Evolutionary conservation across 2,113 vertebrate species (phyloP).

Genomic region (Protobothrops flavoviridis): DNA sequence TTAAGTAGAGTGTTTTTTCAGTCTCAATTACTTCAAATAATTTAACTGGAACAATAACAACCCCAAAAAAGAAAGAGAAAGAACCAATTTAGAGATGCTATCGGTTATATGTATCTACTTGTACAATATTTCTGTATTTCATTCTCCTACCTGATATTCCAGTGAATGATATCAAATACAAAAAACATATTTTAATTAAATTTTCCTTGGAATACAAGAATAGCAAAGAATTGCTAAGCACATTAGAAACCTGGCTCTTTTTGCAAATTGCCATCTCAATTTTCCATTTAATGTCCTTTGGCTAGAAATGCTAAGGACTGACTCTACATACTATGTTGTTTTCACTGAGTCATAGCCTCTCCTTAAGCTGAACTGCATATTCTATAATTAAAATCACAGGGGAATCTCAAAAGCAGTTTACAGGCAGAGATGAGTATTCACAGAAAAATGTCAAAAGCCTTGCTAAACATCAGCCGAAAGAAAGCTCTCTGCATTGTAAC

Average conservation of each 20-base stretch:
- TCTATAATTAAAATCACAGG: neutral
- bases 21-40: slow-evolving; percentile 97
- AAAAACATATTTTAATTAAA: neutral
- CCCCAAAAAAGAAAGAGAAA: slow-evolving; percentile 8
- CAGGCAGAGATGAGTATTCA: neutral
- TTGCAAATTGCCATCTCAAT: neutral
- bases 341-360: neutral
- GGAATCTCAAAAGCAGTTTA: neutral
- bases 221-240: neutral
- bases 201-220: neutral
- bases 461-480: neutral
- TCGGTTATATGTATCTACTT: neutral
- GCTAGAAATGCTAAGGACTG: neutral
- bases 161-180: neutral
- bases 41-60: slow-evolving; percentile 77
- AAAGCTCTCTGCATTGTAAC: neutral
- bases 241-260: neutral
- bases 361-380: neutral
- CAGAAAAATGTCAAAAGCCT: neutral
- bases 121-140: neutral
- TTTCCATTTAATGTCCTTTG: neutral
- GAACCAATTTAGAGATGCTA: slow-evolving; percentile 30
- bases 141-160: neutral
- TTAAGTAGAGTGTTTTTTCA: slow-evolving; percentile 95
- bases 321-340: neutral